A percentile compares a stretch with the other conserved stretches of the same genome.
These are phyloP conservation scores for Plectropomus leopardus DNA, from an alignment of 2,113 vertebrate genomes.

Conservation along the genomic window DNA sequence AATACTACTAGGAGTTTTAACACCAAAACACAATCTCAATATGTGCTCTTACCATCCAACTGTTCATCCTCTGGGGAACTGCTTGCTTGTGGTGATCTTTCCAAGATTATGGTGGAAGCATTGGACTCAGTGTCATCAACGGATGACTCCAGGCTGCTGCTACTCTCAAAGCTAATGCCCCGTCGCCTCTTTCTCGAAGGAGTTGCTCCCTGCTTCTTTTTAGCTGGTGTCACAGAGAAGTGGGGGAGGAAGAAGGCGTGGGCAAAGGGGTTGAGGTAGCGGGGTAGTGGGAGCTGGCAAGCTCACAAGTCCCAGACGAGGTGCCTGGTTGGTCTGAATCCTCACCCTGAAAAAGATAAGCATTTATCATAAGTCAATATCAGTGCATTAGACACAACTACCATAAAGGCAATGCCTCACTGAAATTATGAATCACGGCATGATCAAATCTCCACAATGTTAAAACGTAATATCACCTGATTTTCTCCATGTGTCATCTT, in stretches of 20 bases:
- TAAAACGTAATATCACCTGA: constrained; percentile 4
- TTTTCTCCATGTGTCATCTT: constrained; percentile 7
- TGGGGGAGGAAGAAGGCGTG: neutral
- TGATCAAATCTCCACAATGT: constrained; percentile 6
- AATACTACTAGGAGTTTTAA: too few species aligned
- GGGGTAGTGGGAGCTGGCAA: neutral
- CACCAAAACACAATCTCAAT: too few species aligned
- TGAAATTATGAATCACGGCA: constrained; percentile 1
- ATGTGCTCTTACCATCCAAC: too few species aligned
- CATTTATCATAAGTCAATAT: constrained; percentile 1
- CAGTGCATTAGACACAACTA: neutral
- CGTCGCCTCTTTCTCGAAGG: neutral
- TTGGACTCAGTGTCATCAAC: neutral
- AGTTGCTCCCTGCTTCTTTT: neutral
- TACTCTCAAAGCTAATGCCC: neutral
- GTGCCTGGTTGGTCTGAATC: constrained; percentile 20
- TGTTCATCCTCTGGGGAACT: too few species aligned
- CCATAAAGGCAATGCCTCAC: neutral
- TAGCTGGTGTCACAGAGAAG: neutral
- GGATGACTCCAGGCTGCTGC: neutral
- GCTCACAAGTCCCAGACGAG: constrained; percentile 11
- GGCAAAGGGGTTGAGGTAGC: too few species aligned
- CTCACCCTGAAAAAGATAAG: neutral
- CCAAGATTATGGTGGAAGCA: neutral
- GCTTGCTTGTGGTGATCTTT: neutral